Conservation (phyloP, 2,797 vertebrate genomes). For the Gorsachius magnificus region DNA sequence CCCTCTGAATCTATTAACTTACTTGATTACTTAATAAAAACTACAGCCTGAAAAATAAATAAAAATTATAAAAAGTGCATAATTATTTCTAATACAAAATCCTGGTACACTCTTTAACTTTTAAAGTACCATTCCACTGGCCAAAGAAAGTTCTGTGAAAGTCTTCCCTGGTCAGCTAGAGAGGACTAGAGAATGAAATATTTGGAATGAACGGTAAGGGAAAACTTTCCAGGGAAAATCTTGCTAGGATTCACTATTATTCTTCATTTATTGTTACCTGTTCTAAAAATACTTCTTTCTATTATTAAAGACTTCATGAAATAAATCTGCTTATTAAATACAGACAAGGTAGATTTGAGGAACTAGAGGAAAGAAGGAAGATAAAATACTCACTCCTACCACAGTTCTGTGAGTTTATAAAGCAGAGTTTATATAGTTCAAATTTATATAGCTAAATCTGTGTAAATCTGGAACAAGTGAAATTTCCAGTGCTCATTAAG, state of each 20-base stretch:
- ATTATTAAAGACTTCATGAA: neutral
- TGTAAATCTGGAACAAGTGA: neutral
- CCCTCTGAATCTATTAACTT: neutral
- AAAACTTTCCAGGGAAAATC: neutral
- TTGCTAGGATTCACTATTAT: neutral
- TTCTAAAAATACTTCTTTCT: neutral
- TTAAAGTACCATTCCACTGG: neutral
- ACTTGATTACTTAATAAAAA: neutral
- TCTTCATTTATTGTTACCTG: neutral
- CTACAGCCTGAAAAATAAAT: neutral
- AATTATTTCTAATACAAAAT: neutral
- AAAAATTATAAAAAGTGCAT: neutral
- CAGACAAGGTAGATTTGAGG: neutral
- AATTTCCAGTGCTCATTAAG: constrained; percentile 6
- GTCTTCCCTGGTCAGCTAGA: neutral
- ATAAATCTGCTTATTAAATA: neutral
- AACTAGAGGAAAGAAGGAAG: neutral
- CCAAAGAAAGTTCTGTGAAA: neutral
- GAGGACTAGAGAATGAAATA: neutral
- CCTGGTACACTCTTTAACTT: neutral
- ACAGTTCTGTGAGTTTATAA: neutral
- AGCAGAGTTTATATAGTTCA: neutral
- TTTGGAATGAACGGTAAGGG: neutral
- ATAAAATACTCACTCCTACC: neutral
- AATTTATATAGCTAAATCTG: neutral